Evolutionary conservation across 2,797 vertebrate species (phyloP).

Genomic region (Squalus acanthias): DNA sequence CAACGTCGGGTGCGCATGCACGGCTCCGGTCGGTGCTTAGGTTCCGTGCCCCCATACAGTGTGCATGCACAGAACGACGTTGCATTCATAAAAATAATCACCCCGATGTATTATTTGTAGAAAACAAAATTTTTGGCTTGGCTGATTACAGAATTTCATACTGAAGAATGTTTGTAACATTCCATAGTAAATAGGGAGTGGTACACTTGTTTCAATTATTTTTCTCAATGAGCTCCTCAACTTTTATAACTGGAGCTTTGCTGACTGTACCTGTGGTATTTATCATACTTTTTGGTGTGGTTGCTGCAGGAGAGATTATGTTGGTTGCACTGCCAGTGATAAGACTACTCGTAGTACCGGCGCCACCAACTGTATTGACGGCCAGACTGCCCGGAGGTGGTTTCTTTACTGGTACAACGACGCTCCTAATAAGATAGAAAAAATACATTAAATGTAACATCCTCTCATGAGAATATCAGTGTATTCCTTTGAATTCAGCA

Average conservation of each 20-base stretch:
- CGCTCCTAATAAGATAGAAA: slow-evolving; percentile 67
- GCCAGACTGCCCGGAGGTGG: slow-evolving; percentile 74
- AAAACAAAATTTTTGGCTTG: not conserved
- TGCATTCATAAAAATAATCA: too few species aligned
- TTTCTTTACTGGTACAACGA: slow-evolving; percentile 91
- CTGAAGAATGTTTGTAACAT: not conserved
- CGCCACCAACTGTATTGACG: slow-evolving; percentile 75
- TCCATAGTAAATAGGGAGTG: slow-evolving; percentile 51
- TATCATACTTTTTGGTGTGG: slow-evolving; percentile 95
- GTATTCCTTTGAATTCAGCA: not conserved
- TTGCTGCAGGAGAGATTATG: slow-evolving; percentile 81
- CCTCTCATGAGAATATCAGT: not conserved
- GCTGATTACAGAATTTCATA: not conserved
- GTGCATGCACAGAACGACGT: too few species aligned
- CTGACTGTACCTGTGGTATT: slow-evolving; percentile 91
- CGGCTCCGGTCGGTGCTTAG: too few species aligned
- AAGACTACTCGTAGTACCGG: slow-evolving; percentile 64
- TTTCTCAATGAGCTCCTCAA: not conserved
- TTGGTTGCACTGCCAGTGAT: slow-evolving; percentile 77
- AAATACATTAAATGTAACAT: not conserved
- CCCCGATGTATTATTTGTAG: not conserved
- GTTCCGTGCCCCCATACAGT: too few species aligned
- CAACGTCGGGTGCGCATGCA: too few species aligned
- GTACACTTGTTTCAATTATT: slow-evolving; percentile 32
- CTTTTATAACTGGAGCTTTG: not conserved